A percentile compares a stretch with the other conserved stretches of the same genome.
These are phyloP conservation scores for Rotaria magnacalcarata DNA, from an alignment of 2,888 invertebrate genomes.

Conservation along the genomic window DNA sequence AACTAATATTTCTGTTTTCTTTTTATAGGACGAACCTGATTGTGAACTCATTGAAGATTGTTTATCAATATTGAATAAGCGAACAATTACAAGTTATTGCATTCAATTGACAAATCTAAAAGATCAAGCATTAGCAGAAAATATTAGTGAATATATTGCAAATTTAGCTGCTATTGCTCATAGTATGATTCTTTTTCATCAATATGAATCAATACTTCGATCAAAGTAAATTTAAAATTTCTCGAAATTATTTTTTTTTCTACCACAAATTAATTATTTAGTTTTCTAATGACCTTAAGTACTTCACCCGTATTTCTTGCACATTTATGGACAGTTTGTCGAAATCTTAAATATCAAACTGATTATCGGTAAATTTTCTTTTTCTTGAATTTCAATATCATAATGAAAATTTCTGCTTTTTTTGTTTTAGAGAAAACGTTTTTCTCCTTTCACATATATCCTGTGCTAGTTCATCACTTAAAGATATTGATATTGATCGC, in stretches of 20 bases:
- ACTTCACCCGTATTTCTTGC: neutral
- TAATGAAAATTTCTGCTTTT: no score
- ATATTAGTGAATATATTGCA: neutral
- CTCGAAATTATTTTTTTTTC: neutral
- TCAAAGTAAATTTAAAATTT: neutral
- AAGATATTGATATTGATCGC: slow-evolving; percentile 65
- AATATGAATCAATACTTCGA: neutral
- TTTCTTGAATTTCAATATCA: no score
- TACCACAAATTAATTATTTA: neutral
- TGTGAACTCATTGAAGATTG: slow-evolving; percentile 16
- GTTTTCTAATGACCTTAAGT: slow-evolving; percentile 7
- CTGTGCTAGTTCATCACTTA: slow-evolving; percentile 14
- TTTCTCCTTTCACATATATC: slow-evolving; percentile 7
- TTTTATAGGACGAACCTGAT: neutral
- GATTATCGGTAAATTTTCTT: neutral
- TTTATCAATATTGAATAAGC: slow-evolving; percentile 18
- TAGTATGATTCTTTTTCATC: neutral
- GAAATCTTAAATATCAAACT: neutral
- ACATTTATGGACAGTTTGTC: slow-evolving; percentile 19
- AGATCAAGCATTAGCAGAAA: neutral
- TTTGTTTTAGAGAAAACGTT: neutral
- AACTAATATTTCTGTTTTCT: neutral
- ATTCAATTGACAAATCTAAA: neutral
- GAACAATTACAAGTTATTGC: neutral
- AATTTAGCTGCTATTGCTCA: slow-evolving; percentile 25